Base-by-base conservation (phyloP, 2,797 vertebrate genomes). In the Coregonus sp. region DNA sequence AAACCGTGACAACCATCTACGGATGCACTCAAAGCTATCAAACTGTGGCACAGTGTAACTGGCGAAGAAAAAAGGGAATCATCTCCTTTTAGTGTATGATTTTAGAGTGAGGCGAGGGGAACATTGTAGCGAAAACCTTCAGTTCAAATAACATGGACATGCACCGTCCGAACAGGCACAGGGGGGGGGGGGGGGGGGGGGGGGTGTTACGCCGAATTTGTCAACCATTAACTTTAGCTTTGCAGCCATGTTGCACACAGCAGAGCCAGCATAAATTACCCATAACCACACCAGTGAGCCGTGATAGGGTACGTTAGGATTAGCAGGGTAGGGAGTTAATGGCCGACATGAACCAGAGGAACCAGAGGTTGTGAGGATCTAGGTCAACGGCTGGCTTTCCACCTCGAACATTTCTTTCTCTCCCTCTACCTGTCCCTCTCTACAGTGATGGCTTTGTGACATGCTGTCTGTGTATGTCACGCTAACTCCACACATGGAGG, bases 381-480 rank as follows among this genome's bases (percentile, higher is more conserved):
- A 79, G 77, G 77, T 78, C 77, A 79, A 63, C 72, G 9, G 18
- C 54, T 70, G 50, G 25, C 37, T 61, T 74, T 50, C 54, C 72
- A 63, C 69, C 4, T 56, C 14, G 18, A 16, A 56, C 1, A 1
- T 25, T 20, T 25, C 5, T 61, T 20, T 25, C 4, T 3, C 59
- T 25, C 59, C 25, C 20, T 3, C 20, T 25, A 9, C 20, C n/a
- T 61, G 25, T 56, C 51, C 71, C 50, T 29, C 73, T 63, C 54
- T 67, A 75, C 73, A 75, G 40, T 51, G 68, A 71, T 65, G 78
- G 11, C 61, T 75, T 72, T 75, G 78, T 75, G 61, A 72, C 59
- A 33, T 4, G 59, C 51, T 61, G 67, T 69, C 69, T 31, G 54
- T 63, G 63, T 50, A 16, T 78, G 70, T 73, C 59, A n/a, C 50